A percentile compares a stretch with the other conserved stretches of the same genome.
Evolutionary conservation across 2,113 vertebrate species (phyloP).

Genomic region (Elachura formosa): DNA sequence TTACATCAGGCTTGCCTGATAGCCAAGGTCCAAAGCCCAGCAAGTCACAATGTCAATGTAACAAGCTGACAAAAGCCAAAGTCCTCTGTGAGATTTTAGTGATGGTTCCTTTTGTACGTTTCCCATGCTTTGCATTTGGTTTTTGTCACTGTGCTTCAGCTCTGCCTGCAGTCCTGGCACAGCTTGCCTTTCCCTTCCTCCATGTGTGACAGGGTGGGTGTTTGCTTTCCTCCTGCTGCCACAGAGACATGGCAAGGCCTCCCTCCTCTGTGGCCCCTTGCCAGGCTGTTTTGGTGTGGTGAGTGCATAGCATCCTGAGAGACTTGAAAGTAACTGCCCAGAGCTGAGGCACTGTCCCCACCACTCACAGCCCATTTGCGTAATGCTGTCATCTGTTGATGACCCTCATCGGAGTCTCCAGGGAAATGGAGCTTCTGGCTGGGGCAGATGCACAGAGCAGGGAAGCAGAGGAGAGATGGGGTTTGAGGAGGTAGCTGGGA

Average conservation of each 20-base stretch:
- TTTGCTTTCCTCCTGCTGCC: neutral
- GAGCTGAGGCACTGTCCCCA: rapidly evolving
- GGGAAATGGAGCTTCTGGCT: neutral
- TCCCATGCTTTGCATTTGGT: neutral
- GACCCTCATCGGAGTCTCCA: neutral
- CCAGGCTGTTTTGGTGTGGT: neutral
- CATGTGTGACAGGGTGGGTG: rapidly evolving
- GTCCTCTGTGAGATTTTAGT: neutral
- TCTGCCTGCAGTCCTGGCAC: neutral
- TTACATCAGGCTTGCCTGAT: neutral
- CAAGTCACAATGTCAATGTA: neutral
- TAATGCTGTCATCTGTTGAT: neutral
- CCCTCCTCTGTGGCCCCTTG: neutral
- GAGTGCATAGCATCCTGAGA: neutral
- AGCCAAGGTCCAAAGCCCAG: neutral
- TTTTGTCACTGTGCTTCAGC: neutral
- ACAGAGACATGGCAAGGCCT: neutral
- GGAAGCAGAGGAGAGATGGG: neutral
- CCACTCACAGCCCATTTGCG: neutral
- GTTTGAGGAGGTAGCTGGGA: neutral
- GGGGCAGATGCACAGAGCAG: neutral
- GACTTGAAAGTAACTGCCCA: neutral
- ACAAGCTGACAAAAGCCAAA: neutral
- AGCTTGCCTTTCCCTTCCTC: neutral
- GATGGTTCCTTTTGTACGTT: neutral